Evolutionary conservation across 2,113 vertebrate species (phyloP).

Genomic region (Rhynchomys soricoides): DNA sequence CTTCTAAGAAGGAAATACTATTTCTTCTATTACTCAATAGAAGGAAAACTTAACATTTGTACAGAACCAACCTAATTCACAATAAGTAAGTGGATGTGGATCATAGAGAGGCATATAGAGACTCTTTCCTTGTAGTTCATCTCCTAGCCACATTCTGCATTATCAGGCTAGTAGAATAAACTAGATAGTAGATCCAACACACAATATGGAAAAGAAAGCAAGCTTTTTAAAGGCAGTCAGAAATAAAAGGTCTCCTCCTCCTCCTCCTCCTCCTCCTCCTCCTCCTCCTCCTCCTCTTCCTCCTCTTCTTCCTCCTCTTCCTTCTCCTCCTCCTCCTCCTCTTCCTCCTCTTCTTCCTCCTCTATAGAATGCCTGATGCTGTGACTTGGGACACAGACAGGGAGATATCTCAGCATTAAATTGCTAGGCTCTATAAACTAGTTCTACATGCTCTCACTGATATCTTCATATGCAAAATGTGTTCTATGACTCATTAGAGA

Average conservation of each 20-base stretch:
- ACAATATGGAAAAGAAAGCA: conserved; percentile 62
- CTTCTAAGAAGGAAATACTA: conserved; percentile 72
- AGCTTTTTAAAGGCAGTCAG: conserved; percentile 84
- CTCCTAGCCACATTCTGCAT: conserved; percentile 71
- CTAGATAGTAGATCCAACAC: conserved; percentile 76
- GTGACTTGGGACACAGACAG: background rate
- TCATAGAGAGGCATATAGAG: conserved; percentile 72
- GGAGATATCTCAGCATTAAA: background rate
- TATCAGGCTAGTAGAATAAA: conserved; percentile 70
- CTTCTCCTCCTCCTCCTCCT: too few species aligned
- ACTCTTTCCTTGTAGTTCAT: conserved; percentile 46
- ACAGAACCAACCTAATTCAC: conserved; percentile 69
- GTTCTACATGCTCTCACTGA: conserved; percentile 6
- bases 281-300: background rate
- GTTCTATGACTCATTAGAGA: conserved; percentile 29
- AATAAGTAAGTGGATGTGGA: conserved; percentile 81
- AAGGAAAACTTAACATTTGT: conserved; percentile 64
- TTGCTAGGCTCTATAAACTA: background rate
- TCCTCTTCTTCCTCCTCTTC: background rate
- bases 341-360: background rate
- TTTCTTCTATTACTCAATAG: conserved; percentile 36
- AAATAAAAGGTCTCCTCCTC: background rate
- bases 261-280: background rate
- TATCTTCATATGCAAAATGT: background rate
- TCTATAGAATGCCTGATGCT: conserved; percentile 15